Base-by-base conservation (phyloP, 1,140 invertebrate species). In the Glomeris maerens region DNA sequence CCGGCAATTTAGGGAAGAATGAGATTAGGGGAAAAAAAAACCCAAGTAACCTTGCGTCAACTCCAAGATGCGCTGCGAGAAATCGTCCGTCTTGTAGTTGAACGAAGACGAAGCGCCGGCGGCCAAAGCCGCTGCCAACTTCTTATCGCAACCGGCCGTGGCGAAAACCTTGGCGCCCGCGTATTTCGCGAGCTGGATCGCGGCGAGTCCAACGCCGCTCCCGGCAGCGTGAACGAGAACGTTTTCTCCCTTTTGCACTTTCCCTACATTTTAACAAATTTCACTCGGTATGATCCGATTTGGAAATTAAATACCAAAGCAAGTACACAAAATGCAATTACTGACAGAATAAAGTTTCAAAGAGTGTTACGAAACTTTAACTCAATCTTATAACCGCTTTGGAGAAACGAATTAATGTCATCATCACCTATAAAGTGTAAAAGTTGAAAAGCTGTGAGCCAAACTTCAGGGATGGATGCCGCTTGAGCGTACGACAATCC, bases 401-500 rank as follows among this genome's bases (percentile, higher is more conserved):
- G n/a, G n/a, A n/a, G n/a, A n/a, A n/a, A n/a, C 31, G 31, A 36
- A 36, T 13, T 36, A 36, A 10, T 36, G 17, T 36, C 10, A 36
- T 17, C 10, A 17, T 50, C 59, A 62, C 66, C 65, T 4, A 65
- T 54, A 48, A 57, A 52, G 46, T 62, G 58, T 2, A 68, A 53
- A 1, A 68, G 55, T 45, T 67, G 64, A 54, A 60, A 69, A n/a
- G 67, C 65, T 25, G 67, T 69, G 1, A 69, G 51, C 66, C 65
- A 69, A 2, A 63, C 64, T 58, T 69, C 67, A 2, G 67, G 66
- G 47, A 69, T 65, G 7, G 63, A 65, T 36, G 63, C 66, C 13
- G 66, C 67, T 47, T 56, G 52, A 17, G 50, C 49, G 27, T 65
- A 57, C n/a, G 52, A 52, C 52, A 67, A 51, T 10, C 29, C 28